Evolutionary conservation across 2,888 invertebrate genomes (phyloP), one percentile per base, ranked within the genome.

Genomic region (Lochmaea crataegi): DNA sequence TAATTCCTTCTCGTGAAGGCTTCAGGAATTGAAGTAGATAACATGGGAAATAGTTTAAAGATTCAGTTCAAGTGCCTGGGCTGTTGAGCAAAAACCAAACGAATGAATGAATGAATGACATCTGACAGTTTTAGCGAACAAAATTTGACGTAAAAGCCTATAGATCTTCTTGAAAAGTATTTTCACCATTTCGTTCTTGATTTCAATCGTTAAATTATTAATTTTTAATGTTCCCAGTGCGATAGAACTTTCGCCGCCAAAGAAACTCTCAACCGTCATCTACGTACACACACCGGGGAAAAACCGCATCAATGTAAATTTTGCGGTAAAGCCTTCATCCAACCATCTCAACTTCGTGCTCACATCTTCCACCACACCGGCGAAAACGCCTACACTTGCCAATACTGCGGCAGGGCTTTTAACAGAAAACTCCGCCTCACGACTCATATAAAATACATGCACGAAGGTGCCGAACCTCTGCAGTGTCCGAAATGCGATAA

Each of bases 301-400:
- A 90, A 90, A 80, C 90, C 90, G 1, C 90, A 90, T 77, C 86
- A 87, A 73, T 94, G 94, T 83, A 85, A 88, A 58, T 88, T 90
- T 80, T 96, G 96, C 83, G 90, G 90, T 11, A 92, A 92, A 84
- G 91, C 94, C n/a, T 96, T 95, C 85, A 96, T 96, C 72, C 96
- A 87, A 80, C 92, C 93, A 11, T 90, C 92, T 9, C 96, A 96
- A 83, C 87, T 96, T 48, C 90, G 92, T 77, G 92, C 93, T 7
- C 96, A 96, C 83, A 87, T 94, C 76, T 93, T 93, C 82, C 93
- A 93, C 82, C 93, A 96, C 78, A 92, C 91, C 12, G 92, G 92
- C 42, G 92, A 92, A 81, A 89, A 89, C 79, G 92, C 91, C 12
- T 92, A 90, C 82, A 87, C 90, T 22, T 96, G 96, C 83, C 88